Conservation (phyloP, 2,797 vertebrate species). For the Gastrophryne carolinensis region DNA sequence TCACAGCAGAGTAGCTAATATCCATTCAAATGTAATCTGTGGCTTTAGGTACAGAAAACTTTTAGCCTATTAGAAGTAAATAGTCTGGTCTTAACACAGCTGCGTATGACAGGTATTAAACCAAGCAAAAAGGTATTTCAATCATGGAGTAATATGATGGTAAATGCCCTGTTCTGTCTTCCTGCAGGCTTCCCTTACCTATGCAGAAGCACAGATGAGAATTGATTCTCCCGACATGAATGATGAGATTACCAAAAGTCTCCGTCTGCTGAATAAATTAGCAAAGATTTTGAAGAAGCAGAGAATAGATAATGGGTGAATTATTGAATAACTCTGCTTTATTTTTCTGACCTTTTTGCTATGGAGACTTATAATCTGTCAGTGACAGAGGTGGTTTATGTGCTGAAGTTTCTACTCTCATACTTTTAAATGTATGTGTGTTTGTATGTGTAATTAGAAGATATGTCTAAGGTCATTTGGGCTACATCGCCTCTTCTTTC, state of each 20-base stretch:
- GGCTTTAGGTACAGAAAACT: not conserved
- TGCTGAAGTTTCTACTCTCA: not conserved
- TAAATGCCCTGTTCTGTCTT: not conserved
- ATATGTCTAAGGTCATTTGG: too few relatives aligned
- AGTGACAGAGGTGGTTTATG: slow-evolving; percentile 2
- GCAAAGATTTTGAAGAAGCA: slow-evolving; percentile 89
- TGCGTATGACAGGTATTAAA: not conserved
- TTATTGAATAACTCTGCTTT: not conserved
- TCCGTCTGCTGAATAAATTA: slow-evolving; percentile 87
- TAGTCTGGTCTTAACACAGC: not conserved
- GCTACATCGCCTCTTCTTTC: too few relatives aligned
- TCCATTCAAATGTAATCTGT: not conserved
- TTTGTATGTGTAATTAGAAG: too few relatives aligned
- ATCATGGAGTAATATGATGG: not conserved
- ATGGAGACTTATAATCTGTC: slow-evolving; percentile 17
- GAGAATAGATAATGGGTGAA: slow-evolving; percentile 90
- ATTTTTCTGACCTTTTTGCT: slow-evolving; percentile 21
- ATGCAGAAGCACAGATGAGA: slow-evolving; percentile 96
- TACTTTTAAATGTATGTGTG: not conserved
- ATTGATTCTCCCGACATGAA: slow-evolving; percentile 87
- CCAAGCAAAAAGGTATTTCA: not conserved
- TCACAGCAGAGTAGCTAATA: not conserved
- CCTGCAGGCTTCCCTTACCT: slow-evolving; percentile 89
- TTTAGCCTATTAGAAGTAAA: not conserved
- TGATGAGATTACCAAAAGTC: slow-evolving; percentile 83